These are phyloP conservation scores for Cassiopea xamachana DNA, from an alignment of 30 jellyfish, hydroid and myxozoan genomes.

Conservation along the genomic window DNA sequence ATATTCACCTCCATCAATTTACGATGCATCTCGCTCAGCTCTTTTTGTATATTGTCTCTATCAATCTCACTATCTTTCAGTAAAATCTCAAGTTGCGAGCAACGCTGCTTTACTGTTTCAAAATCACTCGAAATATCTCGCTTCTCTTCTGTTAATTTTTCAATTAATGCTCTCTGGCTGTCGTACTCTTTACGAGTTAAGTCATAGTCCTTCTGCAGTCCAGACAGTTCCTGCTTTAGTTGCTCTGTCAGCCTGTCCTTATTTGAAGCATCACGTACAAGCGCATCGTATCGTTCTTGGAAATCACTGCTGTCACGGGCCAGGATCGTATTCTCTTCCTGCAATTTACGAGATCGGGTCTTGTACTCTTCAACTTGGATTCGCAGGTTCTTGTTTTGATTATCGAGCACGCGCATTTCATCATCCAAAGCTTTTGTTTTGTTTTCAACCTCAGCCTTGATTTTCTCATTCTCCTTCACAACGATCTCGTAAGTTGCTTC, in stretches of 20 bases:
- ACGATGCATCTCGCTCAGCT: conserved; percentile 73
- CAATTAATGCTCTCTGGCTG: conserved; percentile 74
- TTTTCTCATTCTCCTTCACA: conserved; percentile 84
- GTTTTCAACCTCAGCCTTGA: conserved; percentile 78
- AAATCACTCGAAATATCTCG: conserved; percentile 83
- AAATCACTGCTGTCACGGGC: conserved; percentile 82
- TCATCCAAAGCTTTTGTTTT: conserved; percentile 80
- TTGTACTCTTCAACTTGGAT: conserved; percentile 85
- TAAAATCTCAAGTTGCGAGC: conserved; percentile 85
- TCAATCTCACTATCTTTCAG: conserved; percentile 90
- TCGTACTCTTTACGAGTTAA: conserved; percentile 79
- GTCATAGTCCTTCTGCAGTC: conserved; percentile 75
- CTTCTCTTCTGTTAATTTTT: conserved; percentile 88
- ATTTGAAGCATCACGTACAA: conserved; percentile 75
- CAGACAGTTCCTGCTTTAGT: conserved; percentile 79
- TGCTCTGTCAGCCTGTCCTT: conserved; percentile 91
- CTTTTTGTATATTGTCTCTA: conserved; percentile 76
- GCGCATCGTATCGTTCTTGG: conserved; percentile 80
- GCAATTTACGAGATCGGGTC: conserved; percentile 73
- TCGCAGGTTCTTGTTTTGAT: conserved; percentile 70
- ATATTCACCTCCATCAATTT: conserved; percentile 71
- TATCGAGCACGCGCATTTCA: conserved; percentile 68
- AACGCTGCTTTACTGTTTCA: conserved; percentile 79
- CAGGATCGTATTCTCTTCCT: conserved; percentile 64
- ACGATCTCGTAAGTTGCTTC: conserved; percentile 93